Evolutionary conservation across 2,888 invertebrate genomes (phyloP).

Genomic region (Luffia ferchaultella): DNA sequence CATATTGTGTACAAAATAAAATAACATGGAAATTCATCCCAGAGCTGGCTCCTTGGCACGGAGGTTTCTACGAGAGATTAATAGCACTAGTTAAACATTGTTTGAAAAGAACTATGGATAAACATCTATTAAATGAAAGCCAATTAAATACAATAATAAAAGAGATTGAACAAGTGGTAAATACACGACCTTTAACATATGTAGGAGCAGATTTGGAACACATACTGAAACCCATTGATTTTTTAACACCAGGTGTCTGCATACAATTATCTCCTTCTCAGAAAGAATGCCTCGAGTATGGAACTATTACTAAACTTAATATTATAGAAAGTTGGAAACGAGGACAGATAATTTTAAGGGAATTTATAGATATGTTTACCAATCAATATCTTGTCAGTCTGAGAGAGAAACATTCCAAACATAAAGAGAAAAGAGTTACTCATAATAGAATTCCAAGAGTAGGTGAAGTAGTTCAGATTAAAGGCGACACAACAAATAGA

Average conservation of each 20-base stretch:
- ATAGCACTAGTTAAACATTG: conserved; percentile 11
- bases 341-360: conserved; percentile 9
- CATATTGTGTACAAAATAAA: conserved; percentile 5
- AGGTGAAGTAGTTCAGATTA: conserved; percentile 9
- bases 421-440: not conserved
- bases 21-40: conserved; percentile 13
- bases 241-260: not conserved
- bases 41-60: conserved; percentile 13
- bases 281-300: not conserved
- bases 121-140: conserved; percentile 3
- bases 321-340: conserved; percentile 11
- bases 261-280: not conserved
- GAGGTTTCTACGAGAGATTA: conserved; percentile 14
- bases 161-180: conserved; percentile 9
- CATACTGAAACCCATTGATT: conserved; percentile 4
- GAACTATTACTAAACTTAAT: conserved; percentile 4
- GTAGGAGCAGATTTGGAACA: conserved; percentile 7
- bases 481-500: conserved; percentile 5
- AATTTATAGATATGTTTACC: conserved; percentile 10
- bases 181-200: conserved; percentile 7
- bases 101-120: conserved; percentile 9
- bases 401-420: conserved; percentile 3
- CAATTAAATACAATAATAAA: conserved; percentile 8
- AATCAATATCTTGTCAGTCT: conserved; percentile 7
- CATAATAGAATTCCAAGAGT: not conserved